Evolutionary conservation across 2,113 vertebrate species (phyloP), one percentile per base, ranked within the genome.

Genomic region (Plestiodon gilberti): DNA sequence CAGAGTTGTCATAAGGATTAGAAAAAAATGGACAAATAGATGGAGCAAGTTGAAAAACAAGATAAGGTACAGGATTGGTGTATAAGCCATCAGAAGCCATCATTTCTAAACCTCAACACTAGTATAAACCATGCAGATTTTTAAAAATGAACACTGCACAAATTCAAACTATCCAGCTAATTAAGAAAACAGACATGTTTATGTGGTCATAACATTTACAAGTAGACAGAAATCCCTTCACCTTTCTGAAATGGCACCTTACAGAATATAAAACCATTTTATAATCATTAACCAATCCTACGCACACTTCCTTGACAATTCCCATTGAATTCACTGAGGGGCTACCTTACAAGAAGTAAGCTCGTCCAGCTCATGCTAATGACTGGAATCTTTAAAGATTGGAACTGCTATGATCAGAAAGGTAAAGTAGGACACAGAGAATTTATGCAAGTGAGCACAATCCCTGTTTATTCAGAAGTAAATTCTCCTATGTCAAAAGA

Each of bases 391-490:
- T 1, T 13, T 57, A 81, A 20, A 55, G 75, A 28, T 22, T 67
- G 57, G 69, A 84, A 81, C 79, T 40, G 14, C 61, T 48, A 43
- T 48, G 70, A 28, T 74, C 3, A 90, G 61, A 90, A 5, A 9
- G 22, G 20, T 75, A 35, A 90, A 93, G 33, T 64, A 83, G 88
- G 65, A 79, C 40, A 91, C 89, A 71, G 48, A 73, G 30, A 87
- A 82, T 17, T 43, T 81, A 76, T 90, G 20, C 22, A 30, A 73
- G 22, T 81, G 28, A 33, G 28, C 7, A 55, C 30, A 57, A 30
- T 25, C 30, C 67, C 17, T 20, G 28, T 59, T 57, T 59, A 17
- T 59, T 86, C 78, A 40, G 90, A 30, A 85, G 0, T 0, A 74
- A 40, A 48, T 48, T 48, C 86, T 55, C 64, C 87, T 82, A 14